Evolutionary conservation across 2,113 vertebrate species (phyloP), one percentile per base, ranked within the genome.

Genomic region (Scomber scombrus): DNA sequence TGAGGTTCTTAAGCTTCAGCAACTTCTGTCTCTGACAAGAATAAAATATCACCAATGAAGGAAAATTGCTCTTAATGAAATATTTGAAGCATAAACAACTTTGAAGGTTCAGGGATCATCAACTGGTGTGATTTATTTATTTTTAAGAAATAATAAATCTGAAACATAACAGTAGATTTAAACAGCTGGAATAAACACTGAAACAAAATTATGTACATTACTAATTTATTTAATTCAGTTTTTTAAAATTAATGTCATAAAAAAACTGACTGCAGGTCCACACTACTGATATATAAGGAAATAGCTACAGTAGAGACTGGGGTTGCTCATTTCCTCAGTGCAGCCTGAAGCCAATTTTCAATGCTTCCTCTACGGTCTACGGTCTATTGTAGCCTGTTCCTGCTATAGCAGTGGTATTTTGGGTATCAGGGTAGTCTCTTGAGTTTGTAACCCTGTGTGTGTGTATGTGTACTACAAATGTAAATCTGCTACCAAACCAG

Each of bases 331-430:
- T 80, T 71, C 18, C 70, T 64, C 51, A 57, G 70, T 70, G 51
- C 54, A 71, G 55, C 57, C 66, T 63, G 51, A 74, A 78, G 58
- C 40, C 69, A 77, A 82, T 87, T 78, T 85, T 54, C 60, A 57
- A 45, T n/a, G 4, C 57, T 75, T 43, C 31, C 29, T 70, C 69
- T 21, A 76, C 40, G 75, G 63, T 82, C 55, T 21, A 75, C n/a
- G 40, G 46, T 81, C 73, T 46, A 70, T 65, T 77, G 63, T 52
- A 56, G 65, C 55, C 54, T 60, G 63, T 57, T 61, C 50, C 81
- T 74, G 56, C 18, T 31, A 54, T 50, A 67, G 72, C 31, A 26
- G 19, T 40, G 21, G 46, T 65, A 77, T 81, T 81, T 72, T 40
- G 9, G 40, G 47, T 57, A 65, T 78, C 66, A 55, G 50, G 70